These are phyloP conservation scores for Drosophila seguyi DNA, from an alignment of 1,140 invertebrate genomes.

Conservation along the genomic window DNA sequence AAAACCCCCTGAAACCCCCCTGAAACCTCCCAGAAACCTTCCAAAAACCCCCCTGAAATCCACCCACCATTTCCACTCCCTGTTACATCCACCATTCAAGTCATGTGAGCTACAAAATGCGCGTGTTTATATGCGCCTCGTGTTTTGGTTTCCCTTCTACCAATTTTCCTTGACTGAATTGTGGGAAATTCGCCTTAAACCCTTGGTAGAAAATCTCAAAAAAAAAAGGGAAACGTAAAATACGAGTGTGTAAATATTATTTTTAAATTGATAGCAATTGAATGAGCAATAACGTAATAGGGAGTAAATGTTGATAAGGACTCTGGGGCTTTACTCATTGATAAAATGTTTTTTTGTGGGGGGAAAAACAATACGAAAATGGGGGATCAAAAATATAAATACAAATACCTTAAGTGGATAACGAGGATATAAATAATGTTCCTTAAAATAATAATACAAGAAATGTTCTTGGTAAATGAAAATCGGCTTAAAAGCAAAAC, in stretches of 20 bases:
- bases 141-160: slow-evolving; percentile 47
- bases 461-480: not conserved
- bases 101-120: slow-evolving; percentile 57
- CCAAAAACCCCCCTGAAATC: too few relatives aligned
- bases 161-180: slow-evolving; percentile 4
- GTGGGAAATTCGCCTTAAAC: slow-evolving; percentile 47
- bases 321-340: not conserved
- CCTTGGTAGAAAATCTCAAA: not conserved
- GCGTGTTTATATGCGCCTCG: slow-evolving; percentile 64
- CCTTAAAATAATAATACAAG: slow-evolving; percentile 8
- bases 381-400: not conserved
- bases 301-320: slow-evolving; percentile 51
- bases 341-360: slow-evolving; percentile 15
- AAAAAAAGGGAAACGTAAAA: slow-evolving; percentile 35
- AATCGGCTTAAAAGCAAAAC: not conserved
- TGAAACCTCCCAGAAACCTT: not conserved
- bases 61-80: slow-evolving; percentile 1
- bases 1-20: not conserved
- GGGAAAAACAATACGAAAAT: not conserved
- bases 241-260: slow-evolving; percentile 76
- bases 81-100: slow-evolving; percentile 14
- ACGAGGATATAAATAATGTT: slow-evolving; percentile 4
- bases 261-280: slow-evolving; percentile 77
- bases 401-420: slow-evolving; percentile 13
- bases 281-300: slow-evolving; percentile 75